Conservation (phyloP, 2,888 invertebrate genomes). For the Pyrocoelia pectoralis region DNA sequence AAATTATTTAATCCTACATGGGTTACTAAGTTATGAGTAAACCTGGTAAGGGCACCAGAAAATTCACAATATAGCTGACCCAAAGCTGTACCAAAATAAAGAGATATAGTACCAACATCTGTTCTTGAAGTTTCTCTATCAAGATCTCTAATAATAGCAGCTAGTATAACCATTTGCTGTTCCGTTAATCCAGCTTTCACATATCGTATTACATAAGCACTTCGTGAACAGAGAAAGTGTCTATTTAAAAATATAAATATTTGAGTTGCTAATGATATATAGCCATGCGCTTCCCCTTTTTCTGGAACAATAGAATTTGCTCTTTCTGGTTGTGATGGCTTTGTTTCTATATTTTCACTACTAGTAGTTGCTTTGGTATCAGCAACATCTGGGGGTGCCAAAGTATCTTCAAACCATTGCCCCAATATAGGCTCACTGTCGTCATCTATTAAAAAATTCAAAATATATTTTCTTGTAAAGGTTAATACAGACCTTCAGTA, state of each 20-base stretch:
- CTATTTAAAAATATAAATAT: conserved; percentile 87
- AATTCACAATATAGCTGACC: conserved; percentile 77
- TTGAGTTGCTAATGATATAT: conserved; percentile 85
- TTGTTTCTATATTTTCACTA: conserved; percentile 62
- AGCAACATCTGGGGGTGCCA: conserved; percentile 78
- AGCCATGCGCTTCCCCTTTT: conserved; percentile 82
- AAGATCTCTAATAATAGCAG: conserved; percentile 88
- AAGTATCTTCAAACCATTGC: conserved; percentile 93
- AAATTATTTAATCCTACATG: conserved; percentile 72
- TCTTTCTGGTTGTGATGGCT: conserved; percentile 62
- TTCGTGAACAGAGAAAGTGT: conserved; percentile 78
- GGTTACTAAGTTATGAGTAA: conserved; percentile 82
- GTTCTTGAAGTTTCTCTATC: conserved; percentile 89
- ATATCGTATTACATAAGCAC: conserved; percentile 71
- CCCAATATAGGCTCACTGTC: conserved; percentile 89
- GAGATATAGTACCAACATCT: conserved; percentile 78
- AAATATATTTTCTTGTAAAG: neutral
- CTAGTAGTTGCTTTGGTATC: conserved; percentile 66
- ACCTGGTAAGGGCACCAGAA: conserved; percentile 79
- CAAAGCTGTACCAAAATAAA: conserved; percentile 76
- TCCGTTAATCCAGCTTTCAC: conserved; percentile 79
- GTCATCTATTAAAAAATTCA: conserved; percentile 60
- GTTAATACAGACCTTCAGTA: conserved; percentile 71
- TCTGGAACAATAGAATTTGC: conserved; percentile 71
- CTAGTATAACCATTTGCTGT: conserved; percentile 87